Percentiles rank a stretch among this genome's conserved stretches.
phyloP scores from a whole-genome alignment of 2,888 invertebrate genomes.

The Cantharis rustica region DNA sequence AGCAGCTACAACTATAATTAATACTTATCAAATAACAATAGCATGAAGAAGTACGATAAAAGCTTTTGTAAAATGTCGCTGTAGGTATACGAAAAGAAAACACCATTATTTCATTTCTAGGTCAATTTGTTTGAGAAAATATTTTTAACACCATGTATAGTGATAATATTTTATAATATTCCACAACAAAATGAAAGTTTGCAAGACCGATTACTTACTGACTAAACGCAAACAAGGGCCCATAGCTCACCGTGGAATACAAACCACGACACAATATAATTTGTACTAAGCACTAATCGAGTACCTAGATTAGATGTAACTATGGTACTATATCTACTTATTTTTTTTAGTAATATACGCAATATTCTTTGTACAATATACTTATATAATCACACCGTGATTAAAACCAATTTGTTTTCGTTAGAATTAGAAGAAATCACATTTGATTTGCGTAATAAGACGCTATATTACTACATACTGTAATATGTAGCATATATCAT shows the following conservation, averaged over 20 bases:
- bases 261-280: too few relatives aligned
- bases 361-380: too few relatives aligned
- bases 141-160: neutral
- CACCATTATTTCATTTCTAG: neutral
- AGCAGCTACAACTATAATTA: neutral
- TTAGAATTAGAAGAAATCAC: neutral
- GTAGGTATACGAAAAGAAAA: neutral
- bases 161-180: neutral
- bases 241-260: too few relatives aligned
- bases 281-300: too few relatives aligned
- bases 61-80: neutral
- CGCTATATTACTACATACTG: neutral
- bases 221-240: too few relatives aligned
- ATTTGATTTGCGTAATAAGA: neutral
- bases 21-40: neutral
- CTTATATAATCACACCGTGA: neutral
- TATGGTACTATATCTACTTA: too few relatives aligned
- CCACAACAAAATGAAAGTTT: too few relatives aligned
- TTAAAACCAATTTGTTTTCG: neutral
- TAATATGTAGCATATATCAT: neutral
- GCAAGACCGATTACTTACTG: too few relatives aligned
- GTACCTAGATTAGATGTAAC: too few relatives aligned
- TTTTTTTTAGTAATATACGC: too few relatives aligned
- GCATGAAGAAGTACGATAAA: neutral
- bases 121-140: neutral